Evolutionary conservation across 92 coral and sea anemone genomes (phyloP).

Genomic region (Phenganax subtilis): DNA sequence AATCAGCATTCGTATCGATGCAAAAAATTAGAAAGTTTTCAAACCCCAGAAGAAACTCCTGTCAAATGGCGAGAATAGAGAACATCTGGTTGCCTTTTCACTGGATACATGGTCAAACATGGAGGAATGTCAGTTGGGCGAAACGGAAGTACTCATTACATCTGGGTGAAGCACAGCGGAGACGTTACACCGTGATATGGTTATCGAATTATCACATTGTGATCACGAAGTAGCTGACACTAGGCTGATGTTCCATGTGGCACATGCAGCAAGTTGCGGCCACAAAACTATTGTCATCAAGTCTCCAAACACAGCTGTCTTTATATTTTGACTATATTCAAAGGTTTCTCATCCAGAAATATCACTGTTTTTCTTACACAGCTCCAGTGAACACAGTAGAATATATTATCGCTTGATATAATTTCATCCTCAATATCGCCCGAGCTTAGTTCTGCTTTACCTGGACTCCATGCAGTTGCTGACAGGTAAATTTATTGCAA

Average conservation of each 20-base stretch:
- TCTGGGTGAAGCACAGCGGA: not conserved
- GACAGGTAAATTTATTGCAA: not conserved
- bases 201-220: not conserved
- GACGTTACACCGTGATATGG: not conserved
- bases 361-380: slow-evolving; percentile 4
- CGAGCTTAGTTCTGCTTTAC: slow-evolving; percentile 21
- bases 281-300: slow-evolving; percentile 3
- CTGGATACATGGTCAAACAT: slow-evolving; percentile 29
- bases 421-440: not conserved
- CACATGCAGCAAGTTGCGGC: slow-evolving; percentile 5
- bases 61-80: slow-evolving; percentile 31
- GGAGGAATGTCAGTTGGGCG: slow-evolving; percentile 18
- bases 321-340: not conserved
- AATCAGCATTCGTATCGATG: slow-evolving; percentile 28
- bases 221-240: slow-evolving; percentile 12
- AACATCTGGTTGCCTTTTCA: slow-evolving; percentile 26
- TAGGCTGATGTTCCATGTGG: slow-evolving; percentile 7
- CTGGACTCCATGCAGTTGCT: slow-evolving; percentile 23
- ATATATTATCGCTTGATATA: not conserved
- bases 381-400: slow-evolving; percentile 12
- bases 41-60: slow-evolving; percentile 35
- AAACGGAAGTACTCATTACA: slow-evolving; percentile 7
- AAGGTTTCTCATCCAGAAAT: slow-evolving; percentile 1
- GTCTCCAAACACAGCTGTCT: slow-evolving; percentile 15
- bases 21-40: slow-evolving; percentile 24